phyloP scores from a whole-genome alignment of 2,888 invertebrate species.

The Craniophora ligustri region DNA sequence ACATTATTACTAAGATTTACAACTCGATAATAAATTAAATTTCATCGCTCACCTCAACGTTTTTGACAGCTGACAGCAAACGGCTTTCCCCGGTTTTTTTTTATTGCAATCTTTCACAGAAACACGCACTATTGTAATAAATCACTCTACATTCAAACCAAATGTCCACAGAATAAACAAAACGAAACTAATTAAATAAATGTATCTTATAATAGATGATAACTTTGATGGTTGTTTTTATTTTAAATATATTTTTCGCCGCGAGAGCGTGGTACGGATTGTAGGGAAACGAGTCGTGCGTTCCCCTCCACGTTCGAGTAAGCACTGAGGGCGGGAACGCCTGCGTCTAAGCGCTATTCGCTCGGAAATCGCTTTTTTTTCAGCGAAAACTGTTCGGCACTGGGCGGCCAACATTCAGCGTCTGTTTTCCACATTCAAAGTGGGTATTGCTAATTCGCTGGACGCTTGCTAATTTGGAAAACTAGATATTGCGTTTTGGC shows the following conservation, averaged over 20 bases:
- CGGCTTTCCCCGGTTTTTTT: slow-evolving; percentile 68
- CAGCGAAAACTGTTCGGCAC: slow-evolving; percentile 52
- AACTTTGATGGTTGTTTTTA: slow-evolving; percentile 43
- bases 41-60: slow-evolving; percentile 74
- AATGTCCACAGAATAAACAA: slow-evolving; percentile 47
- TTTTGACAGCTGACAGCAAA: slow-evolving; percentile 79
- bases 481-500: slow-evolving; percentile 12
- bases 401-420: slow-evolving; percentile 60
- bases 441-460: slow-evolving; percentile 37
- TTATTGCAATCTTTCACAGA: slow-evolving; percentile 63
- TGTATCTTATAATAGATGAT: slow-evolving; percentile 26
- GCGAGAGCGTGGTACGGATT: slow-evolving; percentile 57
- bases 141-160: slow-evolving; percentile 58
- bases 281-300: slow-evolving; percentile 61
- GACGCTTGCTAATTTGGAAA: slow-evolving; percentile 24
- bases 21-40: slow-evolving; percentile 61
- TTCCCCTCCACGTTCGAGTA: slow-evolving; percentile 55
- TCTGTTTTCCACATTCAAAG: slow-evolving; percentile 49
- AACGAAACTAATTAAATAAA: slow-evolving; percentile 28
- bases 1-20: slow-evolving; percentile 47
- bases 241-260: slow-evolving; percentile 51
- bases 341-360: slow-evolving; percentile 63
- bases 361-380: slow-evolving; percentile 60
- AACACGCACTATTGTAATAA: slow-evolving; percentile 67
- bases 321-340: slow-evolving; percentile 73